Evolutionary conservation across 2,888 invertebrate genomes (phyloP).

Genomic region (Caenorhabditis uteleia): DNA sequence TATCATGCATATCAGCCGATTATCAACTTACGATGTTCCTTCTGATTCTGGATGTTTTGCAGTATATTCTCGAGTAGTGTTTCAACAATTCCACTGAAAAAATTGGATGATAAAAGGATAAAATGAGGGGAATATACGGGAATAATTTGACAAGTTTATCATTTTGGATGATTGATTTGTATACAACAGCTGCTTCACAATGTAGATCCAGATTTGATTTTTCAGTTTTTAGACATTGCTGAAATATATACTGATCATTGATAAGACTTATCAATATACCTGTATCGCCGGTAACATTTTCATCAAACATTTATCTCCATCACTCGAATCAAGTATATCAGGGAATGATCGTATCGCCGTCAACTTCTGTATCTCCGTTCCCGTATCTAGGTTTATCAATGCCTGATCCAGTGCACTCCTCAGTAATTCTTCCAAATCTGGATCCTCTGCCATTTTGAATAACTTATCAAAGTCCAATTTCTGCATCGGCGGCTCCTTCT

Average conservation of each 20-base stretch:
- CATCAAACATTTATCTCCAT: slow-evolving; percentile 52
- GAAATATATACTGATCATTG: neutral
- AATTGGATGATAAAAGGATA: neutral
- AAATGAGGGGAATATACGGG: slow-evolving; percentile 34
- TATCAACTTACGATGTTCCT: slow-evolving; percentile 60
- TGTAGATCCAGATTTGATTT: slow-evolving; percentile 61
- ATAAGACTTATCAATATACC: slow-evolving; percentile 12
- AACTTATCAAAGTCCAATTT: slow-evolving; percentile 48
- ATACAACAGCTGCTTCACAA: slow-evolving; percentile 66
- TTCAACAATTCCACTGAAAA: slow-evolving; percentile 53
- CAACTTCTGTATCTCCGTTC: slow-evolving; percentile 58
- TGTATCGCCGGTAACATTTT: slow-evolving; percentile 57
- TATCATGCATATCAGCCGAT: no score
- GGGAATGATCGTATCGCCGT: slow-evolving; percentile 56
- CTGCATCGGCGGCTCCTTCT: slow-evolving; percentile 26
- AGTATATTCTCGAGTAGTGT: slow-evolving; percentile 57
- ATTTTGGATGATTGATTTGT: slow-evolving; percentile 59
- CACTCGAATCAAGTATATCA: slow-evolving; percentile 53
- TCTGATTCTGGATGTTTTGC: slow-evolving; percentile 57
- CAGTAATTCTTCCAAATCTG: slow-evolving; percentile 48
- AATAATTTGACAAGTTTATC: slow-evolving; percentile 43
- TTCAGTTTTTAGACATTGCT: slow-evolving; percentile 46
- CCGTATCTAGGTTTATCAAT: slow-evolving; percentile 32
- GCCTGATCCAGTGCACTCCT: slow-evolving; percentile 45
- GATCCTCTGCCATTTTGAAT: slow-evolving; percentile 53